Evolutionary conservation across 2,113 vertebrate genomes (phyloP).

Genomic region (Caranx ignobilis): DNA sequence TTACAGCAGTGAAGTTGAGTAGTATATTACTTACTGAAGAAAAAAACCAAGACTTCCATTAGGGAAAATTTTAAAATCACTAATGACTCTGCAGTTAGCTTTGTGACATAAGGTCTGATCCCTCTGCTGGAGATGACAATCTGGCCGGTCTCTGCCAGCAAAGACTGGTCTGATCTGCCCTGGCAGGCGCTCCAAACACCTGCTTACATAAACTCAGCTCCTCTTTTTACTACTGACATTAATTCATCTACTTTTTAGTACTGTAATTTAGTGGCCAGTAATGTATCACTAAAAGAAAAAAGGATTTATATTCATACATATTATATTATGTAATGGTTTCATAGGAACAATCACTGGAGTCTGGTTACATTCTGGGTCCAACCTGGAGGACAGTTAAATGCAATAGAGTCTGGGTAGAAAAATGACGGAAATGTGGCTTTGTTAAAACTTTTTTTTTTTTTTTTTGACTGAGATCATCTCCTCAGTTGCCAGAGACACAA

Average conservation of each 20-base stretch:
- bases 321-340: neutral
- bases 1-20: conserved; percentile 30
- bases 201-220: neutral
- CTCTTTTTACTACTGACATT: neutral
- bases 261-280: neutral
- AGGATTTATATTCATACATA: neutral
- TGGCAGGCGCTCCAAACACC: neutral
- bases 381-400: neutral
- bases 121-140: conserved; percentile 13
- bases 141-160: conserved; percentile 20
- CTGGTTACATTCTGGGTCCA: neutral
- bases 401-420: neutral
- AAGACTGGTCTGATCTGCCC: conserved; percentile 27
- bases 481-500: no score
- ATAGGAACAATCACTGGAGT: neutral
- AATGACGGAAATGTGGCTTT: neutral
- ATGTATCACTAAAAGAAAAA: neutral
- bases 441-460: neutral
- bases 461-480: neutral
- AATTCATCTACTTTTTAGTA: neutral
- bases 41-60: conserved; percentile 23
- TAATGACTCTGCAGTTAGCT: conserved; percentile 21
- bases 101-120: conserved; percentile 14
- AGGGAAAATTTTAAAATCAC: conserved; percentile 16
- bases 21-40: conserved; percentile 15